Evolutionary conservation across 2,797 vertebrate species (phyloP), one percentile per base, ranked within the genome.

Genomic region (Mormyrops boulengeri): DNA sequence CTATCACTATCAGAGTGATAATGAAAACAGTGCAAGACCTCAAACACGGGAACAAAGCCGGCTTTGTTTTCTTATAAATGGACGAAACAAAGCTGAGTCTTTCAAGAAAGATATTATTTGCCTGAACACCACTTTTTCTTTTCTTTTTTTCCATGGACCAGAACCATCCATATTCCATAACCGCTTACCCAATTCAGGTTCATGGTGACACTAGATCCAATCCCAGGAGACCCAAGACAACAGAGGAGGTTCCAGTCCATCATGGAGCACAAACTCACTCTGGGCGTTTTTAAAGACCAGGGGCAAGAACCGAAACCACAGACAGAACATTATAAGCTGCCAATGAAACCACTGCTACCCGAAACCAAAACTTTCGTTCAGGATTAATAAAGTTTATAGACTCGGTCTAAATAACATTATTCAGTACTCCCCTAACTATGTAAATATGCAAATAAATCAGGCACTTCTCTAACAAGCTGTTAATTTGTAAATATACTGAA

Each of bases 21-120:
- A 82, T 82, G 49, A 86, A 86, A 86, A 86, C 85, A 86, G 85
- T 86, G 85, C 50, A 52, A 86, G 85, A 86, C 85, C 22, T 53
- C 11, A 34, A 85, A 26, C 85, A 52, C 53, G 50, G 53, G n/a
- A 52, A 86, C 49, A 86, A 53, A 55, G 85, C 22, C 85, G 5
- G 22, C 52, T 26, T 86, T 86, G 85, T 86, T 17, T 86, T 86
- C 47, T 26, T 53, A 30, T 86, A 34, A 53, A 86, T 34, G 52
- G 85, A 52, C 0, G 26, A 86, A 52, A 86, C 85, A 86, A 53
- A 85, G 82, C 41, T 47, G 19, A 52, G 47, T 86, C 85, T 86
- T 86, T 86, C 41, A 44, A 47, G 19, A 82, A 82, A 47, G 17
- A 82, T 44, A 82, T 44, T 85, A 17, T 14, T 14, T 85, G 44